These are phyloP conservation scores for Bucco capensis DNA, from an alignment of 2,113 vertebrate genomes.

Conservation along the genomic window DNA sequence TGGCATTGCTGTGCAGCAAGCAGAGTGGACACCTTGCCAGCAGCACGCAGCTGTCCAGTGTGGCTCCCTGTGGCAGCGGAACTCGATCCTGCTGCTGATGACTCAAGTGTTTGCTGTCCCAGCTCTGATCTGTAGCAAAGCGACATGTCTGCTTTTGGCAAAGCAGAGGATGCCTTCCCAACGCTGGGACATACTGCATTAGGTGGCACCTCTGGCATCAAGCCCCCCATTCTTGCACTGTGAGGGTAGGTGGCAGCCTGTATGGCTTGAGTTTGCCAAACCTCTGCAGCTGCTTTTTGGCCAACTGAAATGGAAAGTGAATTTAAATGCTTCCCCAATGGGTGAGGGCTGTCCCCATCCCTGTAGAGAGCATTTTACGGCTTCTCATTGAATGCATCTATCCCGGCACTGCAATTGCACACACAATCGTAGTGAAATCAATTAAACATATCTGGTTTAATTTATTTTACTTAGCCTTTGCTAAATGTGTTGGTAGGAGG, in stretches of 20 bases:
- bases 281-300: background rate
- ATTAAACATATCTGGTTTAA: background rate
- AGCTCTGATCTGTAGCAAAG: fast-evolving
- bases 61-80: background rate
- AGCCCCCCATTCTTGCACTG: fast-evolving
- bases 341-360: background rate
- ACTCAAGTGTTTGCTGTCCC: background rate
- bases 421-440: too few species aligned
- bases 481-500: background rate
- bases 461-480: background rate
- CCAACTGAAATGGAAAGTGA: background rate
- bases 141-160: fast-evolving
- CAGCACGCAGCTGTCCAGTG: fast-evolving
- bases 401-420: background rate
- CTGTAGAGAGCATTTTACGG: background rate
- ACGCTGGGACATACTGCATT: fast-evolving
- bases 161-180: background rate
- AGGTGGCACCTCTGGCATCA: background rate
- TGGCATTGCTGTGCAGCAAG: fast-evolving
- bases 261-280: fast-evolving
- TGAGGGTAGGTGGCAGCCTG: fast-evolving
- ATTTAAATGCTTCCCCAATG: background rate
- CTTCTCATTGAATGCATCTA: fast-evolving
- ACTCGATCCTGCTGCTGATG: fast-evolving
- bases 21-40: background rate